Evolutionary conservation across 2,797 vertebrate genomes (phyloP).

Genomic region (Euthynnus affinis): DNA sequence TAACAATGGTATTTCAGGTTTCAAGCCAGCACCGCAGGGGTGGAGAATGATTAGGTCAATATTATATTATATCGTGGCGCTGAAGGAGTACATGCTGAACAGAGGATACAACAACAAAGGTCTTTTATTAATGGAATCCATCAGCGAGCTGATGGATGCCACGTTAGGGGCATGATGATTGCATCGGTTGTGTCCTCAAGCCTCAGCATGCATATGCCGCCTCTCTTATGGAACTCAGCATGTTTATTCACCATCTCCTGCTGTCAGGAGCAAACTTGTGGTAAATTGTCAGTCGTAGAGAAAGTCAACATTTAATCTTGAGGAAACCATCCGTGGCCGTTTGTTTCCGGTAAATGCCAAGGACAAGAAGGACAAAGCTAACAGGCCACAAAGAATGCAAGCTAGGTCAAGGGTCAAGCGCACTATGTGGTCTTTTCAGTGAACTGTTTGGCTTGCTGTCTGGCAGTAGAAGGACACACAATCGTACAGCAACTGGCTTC

Average conservation of each 20-base stretch:
- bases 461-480: constrained; percentile 5
- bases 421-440: constrained; percentile 54
- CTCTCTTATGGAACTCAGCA: constrained; percentile 36
- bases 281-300: constrained; percentile 67
- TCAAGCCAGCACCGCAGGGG: constrained; percentile 53
- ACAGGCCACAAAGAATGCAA: constrained; percentile 51
- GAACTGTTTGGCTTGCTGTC: constrained; percentile 47
- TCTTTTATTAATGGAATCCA: constrained; percentile 81
- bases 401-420: constrained; percentile 62
- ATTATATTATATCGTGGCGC: constrained; percentile 59
- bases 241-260: constrained; percentile 77
- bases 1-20: constrained; percentile 71
- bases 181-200: constrained; percentile 63
- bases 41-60: constrained; percentile 76
- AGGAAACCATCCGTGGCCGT: constrained; percentile 70
- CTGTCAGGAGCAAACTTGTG: constrained; percentile 72
- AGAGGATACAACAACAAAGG: constrained; percentile 70
- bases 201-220: constrained; percentile 39
- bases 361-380: constrained; percentile 66
- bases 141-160: constrained; percentile 73
- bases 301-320: constrained; percentile 84
- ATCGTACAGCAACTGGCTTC: constrained; percentile 10
- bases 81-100: constrained; percentile 71
- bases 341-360: constrained; percentile 74
- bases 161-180: constrained; percentile 53